phyloP scores from a whole-genome alignment of 2,797 vertebrate genomes.

The Cirrhinus molitorella region DNA sequence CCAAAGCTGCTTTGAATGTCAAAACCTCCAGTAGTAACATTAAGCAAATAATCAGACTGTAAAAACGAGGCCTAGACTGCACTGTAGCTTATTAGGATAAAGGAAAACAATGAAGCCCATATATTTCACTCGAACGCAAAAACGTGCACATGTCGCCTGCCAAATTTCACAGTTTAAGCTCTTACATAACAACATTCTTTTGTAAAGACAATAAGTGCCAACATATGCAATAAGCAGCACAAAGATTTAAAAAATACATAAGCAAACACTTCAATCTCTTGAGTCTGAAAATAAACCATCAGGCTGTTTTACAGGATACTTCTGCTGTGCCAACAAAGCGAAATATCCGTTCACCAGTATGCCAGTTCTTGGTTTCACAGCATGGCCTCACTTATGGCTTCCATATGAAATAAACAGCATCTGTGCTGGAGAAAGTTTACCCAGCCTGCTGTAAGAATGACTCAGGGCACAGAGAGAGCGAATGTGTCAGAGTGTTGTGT shows the following conservation, averaged over 20 bases:
- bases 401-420: slow-evolving; percentile 32
- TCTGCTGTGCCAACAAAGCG: slow-evolving; percentile 9
- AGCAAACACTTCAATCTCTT: background rate
- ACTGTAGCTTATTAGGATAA: slow-evolving; percentile 1
- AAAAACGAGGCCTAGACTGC: background rate
- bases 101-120: slow-evolving; percentile 7
- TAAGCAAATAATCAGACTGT: background rate
- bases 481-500: slow-evolving; percentile 42
- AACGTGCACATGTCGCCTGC: background rate
- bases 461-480: slow-evolving; percentile 31
- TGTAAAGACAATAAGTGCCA: slow-evolving; percentile 13
- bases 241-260: background rate
- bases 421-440: slow-evolving; percentile 13
- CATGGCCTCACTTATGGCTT: slow-evolving; percentile 9
- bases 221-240: background rate
- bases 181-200: background rate
- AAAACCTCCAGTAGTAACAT: background rate
- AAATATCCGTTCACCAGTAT: background rate
- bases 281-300: background rate
- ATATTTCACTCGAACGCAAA: background rate
- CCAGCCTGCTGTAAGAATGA: slow-evolving; percentile 36
- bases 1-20: background rate
- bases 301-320: background rate
- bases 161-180: background rate
- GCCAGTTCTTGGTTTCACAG: slow-evolving; percentile 21